Evolutionary conservation across 2,797 vertebrate genomes (phyloP), one percentile per base, ranked within the genome.

Genomic region (Melanotaenia nigrans): DNA sequence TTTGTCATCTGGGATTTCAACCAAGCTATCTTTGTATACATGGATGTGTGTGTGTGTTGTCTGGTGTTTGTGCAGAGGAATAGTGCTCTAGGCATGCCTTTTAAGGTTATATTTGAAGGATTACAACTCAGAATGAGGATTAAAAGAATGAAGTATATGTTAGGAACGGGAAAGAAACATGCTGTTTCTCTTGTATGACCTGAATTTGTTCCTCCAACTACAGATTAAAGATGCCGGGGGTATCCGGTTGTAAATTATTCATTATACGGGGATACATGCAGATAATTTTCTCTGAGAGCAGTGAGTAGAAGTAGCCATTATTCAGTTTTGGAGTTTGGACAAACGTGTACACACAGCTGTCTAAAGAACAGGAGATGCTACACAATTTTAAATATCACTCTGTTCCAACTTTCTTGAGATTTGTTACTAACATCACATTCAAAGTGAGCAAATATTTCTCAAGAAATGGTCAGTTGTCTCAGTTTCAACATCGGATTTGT

Each of bases 1-100:
- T 65, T 86, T 61, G 80, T 84, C 74, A 70, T 47, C 22, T 64
- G 76, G 77, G 81, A 82, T 83, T 82, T 63, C 60, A 62, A 25
- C 38, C 24, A 61, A 47, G 35, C 25, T 71, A 30, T 74, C n/a
- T 68, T 35, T 40, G n/a, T 40, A 55, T 67, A 40, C 33, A 11
- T 28, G 22, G 40, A 16, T 57, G 12, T 6, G 30, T 22, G 47
- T 18, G 32, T 54, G 36, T 45, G 2, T 70, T 61, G 60, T 28
- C 32, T 20, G 4, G 56, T 18, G 3, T 33, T 13, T 73, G 5
- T 42, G 49, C 11, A 32, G 3, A 54, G 14, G 7, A 22, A 14
- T 28, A 11, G 25, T 11, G 36, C 36, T 59, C 30, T 60, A 20
- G 20, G 10, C 56, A 16, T 49, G 25, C 45, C 61, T 51, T 42